A percentile compares a stretch with the other conserved stretches of the same genome.
Conservation (phyloP, 2,113 vertebrate species). For the Elephantulus edwardii region DNA sequence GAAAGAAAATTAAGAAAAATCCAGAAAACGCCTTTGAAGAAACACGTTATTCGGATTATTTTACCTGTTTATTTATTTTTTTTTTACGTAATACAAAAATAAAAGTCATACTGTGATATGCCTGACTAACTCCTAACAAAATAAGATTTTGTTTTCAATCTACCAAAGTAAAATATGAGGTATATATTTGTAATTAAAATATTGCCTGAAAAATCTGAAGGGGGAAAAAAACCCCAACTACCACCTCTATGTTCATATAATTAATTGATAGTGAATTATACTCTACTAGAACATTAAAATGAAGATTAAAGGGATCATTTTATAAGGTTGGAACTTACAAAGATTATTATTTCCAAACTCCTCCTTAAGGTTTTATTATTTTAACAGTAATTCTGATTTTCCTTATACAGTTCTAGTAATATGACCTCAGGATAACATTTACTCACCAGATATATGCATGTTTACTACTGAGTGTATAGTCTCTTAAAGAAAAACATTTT, state of each 20-base stretch:
- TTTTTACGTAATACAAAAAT: constrained; percentile 3
- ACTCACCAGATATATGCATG: neutral
- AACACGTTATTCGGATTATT: neutral
- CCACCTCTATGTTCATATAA: too few relatives aligned
- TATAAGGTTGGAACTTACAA: neutral
- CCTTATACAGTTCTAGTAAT: neutral
- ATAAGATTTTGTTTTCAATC: neutral
- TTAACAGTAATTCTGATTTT: neutral
- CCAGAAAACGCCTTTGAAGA: constrained; percentile 23
- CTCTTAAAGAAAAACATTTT: neutral
- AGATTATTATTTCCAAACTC: neutral
- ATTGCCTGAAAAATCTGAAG: neutral
- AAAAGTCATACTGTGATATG: neutral
- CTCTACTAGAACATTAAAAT: neutral
- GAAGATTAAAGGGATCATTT: constrained; percentile 9
- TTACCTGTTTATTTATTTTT: too few relatives aligned
- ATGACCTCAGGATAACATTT: neutral
- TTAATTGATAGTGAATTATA: neutral
- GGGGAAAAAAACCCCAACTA: constrained; percentile 19
- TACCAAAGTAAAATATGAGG: constrained; percentile 7
- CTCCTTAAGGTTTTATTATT: neutral
- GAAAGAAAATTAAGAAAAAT: too few relatives aligned
- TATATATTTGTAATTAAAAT: neutral
- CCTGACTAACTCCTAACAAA: neutral
- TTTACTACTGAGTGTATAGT: neutral